Evolutionary conservation across 2,888 invertebrate genomes (phyloP), one percentile per base, ranked within the genome.

Genomic region (Bruchidius siliquastri): DNA sequence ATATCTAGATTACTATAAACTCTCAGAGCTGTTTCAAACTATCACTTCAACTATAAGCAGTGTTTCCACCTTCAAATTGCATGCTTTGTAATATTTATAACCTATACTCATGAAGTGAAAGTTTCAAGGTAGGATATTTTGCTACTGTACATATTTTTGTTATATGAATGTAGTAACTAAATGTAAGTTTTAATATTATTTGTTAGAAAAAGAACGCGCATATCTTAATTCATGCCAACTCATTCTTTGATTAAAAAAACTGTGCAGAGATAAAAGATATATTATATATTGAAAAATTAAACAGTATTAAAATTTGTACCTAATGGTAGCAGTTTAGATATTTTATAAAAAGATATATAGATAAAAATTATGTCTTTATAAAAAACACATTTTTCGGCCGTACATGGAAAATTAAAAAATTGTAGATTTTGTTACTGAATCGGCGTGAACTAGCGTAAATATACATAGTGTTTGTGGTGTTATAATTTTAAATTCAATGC

Each of bases 271-370:
- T 76, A 72, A 79, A 74, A 80, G 81, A 80, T 81, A 80, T 83
- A 82, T 21, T 81, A 84, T 83, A 83, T 82, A 82, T 82, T 80
- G 81, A 82, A 79, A 82, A 82, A 82, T 83, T 83, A 79, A 84
- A 82, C 86, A 86, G 86, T 86, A 86, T 86, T 86, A 86, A 85
- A 84, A 86, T 85, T 86, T 85, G 86, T 86, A 86, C 86, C 86
- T 86, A 85, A 86, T 84, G 84, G 85, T 86, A 85, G 86, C 83
- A 83, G 80, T 85, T 85, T 86, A 85, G 86, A 86, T 84, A 85
- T 86, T 86, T 86, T 86, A 84, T 86, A 85, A 85, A 82, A 82
- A 67, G 75, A 72, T 83, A 84, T 84, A 83, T 83, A 84, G 82
- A 84, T 83, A 76, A 84, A 71, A 83, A 85, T 81, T 84, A 84